Base-by-base conservation (phyloP, 1,140 invertebrate species). In the Bathynomus jamesi region DNA sequence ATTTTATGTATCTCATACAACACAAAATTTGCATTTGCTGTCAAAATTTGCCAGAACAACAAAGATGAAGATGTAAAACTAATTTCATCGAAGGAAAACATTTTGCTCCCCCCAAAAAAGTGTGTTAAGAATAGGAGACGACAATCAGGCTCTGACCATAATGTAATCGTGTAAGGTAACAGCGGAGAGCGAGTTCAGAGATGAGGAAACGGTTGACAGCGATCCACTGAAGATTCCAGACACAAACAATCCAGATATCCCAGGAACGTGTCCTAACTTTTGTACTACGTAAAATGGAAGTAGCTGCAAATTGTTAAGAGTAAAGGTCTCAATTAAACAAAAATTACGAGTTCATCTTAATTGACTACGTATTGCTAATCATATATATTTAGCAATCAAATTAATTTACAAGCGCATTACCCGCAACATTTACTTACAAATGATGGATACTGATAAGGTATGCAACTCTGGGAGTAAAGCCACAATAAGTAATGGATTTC, bases 91-190 rank as follows among this genome's bases (percentile, higher is more conserved):
- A n/a, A n/a, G n/a, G n/a, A n/a, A n/a, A n/a, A n/a, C n/a, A n/a
- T n/a, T n/a, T n/a, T n/a, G n/a, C n/a, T n/a, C n/a, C n/a, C n/a
- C n/a, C n/a, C n/a, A n/a, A n/a, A n/a, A n/a, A n/a, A n/a, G n/a
- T n/a, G n/a, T n/a, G n/a, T n/a, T n/a, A n/a, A n/a, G n/a, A n/a
- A n/a, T n/a, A n/a, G n/a, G n/a, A n/a, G n/a, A n/a, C n/a, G n/a
- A n/a, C n/a, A n/a, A n/a, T n/a, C n/a, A n/a, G n/a, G 17, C 11
- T 74, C 71, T 62, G 28, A 82, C 81, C 76, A 88, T 88, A 1
- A 91, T 80, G 78, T 92, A 92, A 82, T 95, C 93, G 79, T 93
- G 89, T 69, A 93, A 84, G 0, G 90, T 92, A n/a, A 95, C 91
- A 13, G 92, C 92, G 13, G 93, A 89, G 25, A 95, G 82, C 11